These are phyloP conservation scores for Acanthurus tractus DNA, from an alignment of 2,797 vertebrate genomes.

Conservation along the genomic window DNA sequence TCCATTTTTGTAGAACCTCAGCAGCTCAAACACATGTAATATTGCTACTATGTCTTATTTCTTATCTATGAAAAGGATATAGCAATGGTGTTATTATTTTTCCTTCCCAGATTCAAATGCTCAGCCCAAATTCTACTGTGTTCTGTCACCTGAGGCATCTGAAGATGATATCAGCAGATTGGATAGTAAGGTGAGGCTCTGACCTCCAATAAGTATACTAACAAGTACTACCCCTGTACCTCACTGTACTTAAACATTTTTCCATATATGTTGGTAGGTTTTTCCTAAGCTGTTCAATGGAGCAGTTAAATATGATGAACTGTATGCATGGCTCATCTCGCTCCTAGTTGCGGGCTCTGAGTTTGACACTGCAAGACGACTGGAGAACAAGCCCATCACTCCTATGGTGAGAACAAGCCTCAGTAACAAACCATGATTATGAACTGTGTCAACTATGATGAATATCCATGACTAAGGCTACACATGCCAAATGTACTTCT, in stretches of 20 bases:
- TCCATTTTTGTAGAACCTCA: neutral
- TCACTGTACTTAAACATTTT: neutral
- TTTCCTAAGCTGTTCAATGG: constrained; percentile 94
- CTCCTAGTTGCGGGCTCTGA: constrained; percentile 94
- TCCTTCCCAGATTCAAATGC: constrained; percentile 86
- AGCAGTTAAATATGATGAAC: constrained; percentile 91
- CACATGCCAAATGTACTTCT: neutral
- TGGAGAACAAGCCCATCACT: constrained; percentile 92
- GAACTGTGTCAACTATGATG: neutral
- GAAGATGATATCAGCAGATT: constrained; percentile 95
- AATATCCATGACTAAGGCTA: neutral
- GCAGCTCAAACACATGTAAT: neutral
- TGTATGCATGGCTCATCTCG: constrained; percentile 91
- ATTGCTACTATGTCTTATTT: neutral
- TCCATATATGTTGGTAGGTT: constrained; percentile 82
- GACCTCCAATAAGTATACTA: neutral
- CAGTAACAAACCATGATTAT: neutral
- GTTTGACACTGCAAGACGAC: constrained; percentile 93
- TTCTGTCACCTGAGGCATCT: constrained; percentile 94
- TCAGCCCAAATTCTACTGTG: constrained; percentile 97
- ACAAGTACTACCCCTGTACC: too few species aligned
- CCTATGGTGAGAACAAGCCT: constrained; percentile 88
- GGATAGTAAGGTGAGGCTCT: constrained; percentile 87
- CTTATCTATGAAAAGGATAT: neutral
- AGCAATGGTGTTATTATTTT: neutral